These are phyloP conservation scores for Megalops cyprinoides DNA, from an alignment of 2,797 vertebrate species.

Conservation along the genomic window DNA sequence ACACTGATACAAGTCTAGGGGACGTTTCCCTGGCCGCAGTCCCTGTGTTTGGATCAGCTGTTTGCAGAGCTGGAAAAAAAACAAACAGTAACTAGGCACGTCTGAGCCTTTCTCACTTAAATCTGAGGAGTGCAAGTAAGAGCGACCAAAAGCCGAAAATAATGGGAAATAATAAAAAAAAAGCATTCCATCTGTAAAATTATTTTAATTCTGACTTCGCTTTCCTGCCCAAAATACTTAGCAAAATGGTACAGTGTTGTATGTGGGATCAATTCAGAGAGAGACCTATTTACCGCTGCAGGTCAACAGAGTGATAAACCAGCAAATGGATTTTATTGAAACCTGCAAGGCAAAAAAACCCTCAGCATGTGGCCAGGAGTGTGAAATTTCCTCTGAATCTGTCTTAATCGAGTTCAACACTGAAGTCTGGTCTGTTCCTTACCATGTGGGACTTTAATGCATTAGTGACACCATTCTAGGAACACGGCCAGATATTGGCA, in stretches of 20 bases:
- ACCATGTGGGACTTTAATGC: background rate
- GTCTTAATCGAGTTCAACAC: no score
- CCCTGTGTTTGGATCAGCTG: no score
- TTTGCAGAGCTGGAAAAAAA: background rate
- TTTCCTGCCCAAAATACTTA: background rate
- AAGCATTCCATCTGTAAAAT: background rate
- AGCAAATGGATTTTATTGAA: background rate
- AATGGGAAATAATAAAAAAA: background rate
- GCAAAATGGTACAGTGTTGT: background rate
- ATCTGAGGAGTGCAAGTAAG: background rate
- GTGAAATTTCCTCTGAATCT: background rate
- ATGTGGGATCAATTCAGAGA: background rate
- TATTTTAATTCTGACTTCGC: background rate
- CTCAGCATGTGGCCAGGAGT: background rate
- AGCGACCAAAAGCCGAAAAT: background rate
- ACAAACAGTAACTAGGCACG: background rate
- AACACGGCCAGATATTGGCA: background rate
- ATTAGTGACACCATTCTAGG: background rate
- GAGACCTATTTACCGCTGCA: background rate
- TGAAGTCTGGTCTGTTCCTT: background rate
- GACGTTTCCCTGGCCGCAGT: background rate
- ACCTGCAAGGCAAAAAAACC: background rate
- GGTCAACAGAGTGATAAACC: background rate
- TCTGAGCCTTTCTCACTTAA: background rate
- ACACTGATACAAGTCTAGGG: slow-evolving; percentile 8